A percentile compares a stretch with the other conserved stretches of the same genome.
Conservation (phyloP, 2,113 vertebrate species). For the Alouatta palliata region DNA sequence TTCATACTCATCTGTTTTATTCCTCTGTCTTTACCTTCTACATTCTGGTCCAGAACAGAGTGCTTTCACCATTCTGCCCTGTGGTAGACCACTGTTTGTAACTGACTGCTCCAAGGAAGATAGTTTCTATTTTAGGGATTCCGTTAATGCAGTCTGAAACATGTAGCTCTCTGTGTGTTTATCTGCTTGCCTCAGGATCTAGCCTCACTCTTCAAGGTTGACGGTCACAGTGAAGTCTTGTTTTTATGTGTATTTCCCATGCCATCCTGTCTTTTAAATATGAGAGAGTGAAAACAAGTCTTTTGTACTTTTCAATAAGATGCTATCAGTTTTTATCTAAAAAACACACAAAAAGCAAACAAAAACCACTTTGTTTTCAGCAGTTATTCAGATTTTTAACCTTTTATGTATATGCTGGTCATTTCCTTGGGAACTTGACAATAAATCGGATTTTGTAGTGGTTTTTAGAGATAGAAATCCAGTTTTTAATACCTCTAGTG, state of each 20-base stretch:
- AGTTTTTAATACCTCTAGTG: neutral
- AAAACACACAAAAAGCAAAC: neutral
- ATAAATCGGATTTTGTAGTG: neutral
- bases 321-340: neutral
- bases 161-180: neutral
- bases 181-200: neutral
- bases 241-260: neutral
- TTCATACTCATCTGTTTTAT: neutral
- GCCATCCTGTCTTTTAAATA: neutral
- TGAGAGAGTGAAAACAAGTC: neutral
- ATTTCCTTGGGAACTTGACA: neutral
- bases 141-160: neutral
- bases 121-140: neutral
- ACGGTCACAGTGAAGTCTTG: neutral
- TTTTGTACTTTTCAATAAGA: neutral
- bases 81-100: neutral
- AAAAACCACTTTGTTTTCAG: neutral
- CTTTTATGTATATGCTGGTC: neutral
- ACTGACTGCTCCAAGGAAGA: neutral
- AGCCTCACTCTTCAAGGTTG: neutral
- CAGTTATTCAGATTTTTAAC: neutral
- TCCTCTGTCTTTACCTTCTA: neutral
- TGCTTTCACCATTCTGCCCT: fast-evolving
- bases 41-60: neutral
- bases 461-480: neutral